A percentile compares a stretch with the other conserved stretches of the same genome.
phyloP scores from a whole-genome alignment of 2,888 invertebrate species.

The Girardia tigrina region DNA sequence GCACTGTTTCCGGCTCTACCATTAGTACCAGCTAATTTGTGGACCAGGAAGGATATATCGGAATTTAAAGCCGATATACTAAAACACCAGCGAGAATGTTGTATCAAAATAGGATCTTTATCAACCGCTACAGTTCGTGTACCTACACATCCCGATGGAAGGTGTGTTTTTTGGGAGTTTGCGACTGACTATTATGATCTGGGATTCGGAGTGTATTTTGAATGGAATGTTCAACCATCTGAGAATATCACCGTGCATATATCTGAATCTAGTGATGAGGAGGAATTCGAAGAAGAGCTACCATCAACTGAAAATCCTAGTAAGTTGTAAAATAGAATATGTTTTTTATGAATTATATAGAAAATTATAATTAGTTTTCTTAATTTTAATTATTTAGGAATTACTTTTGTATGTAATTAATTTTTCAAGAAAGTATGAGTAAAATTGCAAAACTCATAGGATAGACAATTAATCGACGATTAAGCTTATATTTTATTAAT shows the following conservation, averaged over 20 bases:
- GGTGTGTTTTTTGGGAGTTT: constrained; percentile 93
- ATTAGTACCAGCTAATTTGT: constrained; percentile 67
- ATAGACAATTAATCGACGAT: no score
- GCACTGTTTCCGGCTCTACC: constrained; percentile 50
- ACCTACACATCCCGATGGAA: constrained; percentile 82
- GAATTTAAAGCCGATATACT: constrained; percentile 76
- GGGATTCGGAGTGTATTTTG: constrained; percentile 85
- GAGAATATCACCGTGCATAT: constrained; percentile 86
- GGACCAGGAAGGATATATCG: constrained; percentile 76
- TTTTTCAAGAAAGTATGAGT: no score
- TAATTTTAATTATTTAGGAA: no score
- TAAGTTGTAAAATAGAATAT: background rate
- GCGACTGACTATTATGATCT: constrained; percentile 95
- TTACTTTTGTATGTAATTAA: no score
- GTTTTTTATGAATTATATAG: no score
- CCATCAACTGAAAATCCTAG: background rate
- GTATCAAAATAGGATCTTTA: constrained; percentile 81
- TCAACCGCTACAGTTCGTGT: constrained; percentile 88
- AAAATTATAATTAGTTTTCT: no score
- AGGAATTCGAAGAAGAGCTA: constrained; percentile 56
- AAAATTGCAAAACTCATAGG: no score
- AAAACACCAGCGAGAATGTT: constrained; percentile 64
- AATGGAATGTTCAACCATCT: constrained; percentile 61
- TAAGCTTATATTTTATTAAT: no score
- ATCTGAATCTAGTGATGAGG: constrained; percentile 80